A percentile compares a stretch with the other conserved stretches of the same genome.
Evolutionary conservation across 1,140 invertebrate species (phyloP).

Genomic region (Bombyx mori): DNA sequence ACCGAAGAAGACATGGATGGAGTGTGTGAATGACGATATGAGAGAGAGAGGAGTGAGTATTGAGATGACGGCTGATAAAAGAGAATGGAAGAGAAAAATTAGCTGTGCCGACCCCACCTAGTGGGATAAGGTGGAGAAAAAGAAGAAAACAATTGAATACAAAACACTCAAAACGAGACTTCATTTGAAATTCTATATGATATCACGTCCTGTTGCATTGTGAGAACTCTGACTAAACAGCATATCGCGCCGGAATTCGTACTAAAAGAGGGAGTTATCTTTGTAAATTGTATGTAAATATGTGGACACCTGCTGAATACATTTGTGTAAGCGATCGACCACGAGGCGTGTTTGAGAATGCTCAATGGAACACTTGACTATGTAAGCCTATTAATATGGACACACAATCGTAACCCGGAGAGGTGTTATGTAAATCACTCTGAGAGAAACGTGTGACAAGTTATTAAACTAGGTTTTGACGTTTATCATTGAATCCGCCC

Average conservation of each 20-base stretch:
- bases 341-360: constrained; percentile 45
- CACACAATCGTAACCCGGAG: constrained; percentile 30
- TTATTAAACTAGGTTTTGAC: constrained; percentile 17
- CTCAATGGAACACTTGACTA: constrained; percentile 50
- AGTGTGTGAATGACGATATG: too few species aligned
- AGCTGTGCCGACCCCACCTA: too few species aligned
- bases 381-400: constrained; percentile 62
- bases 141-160: too few species aligned
- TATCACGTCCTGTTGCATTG: too few species aligned
- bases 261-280: constrained; percentile 52
- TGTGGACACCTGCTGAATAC: constrained; percentile 67
- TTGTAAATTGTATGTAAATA: constrained; percentile 69
- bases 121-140: too few species aligned
- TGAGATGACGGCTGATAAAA: too few species aligned
- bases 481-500: constrained; percentile 6
- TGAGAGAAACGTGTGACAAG: constrained; percentile 30
- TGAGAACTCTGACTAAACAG: too few species aligned
- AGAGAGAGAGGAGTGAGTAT: too few species aligned
- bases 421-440: constrained; percentile 55
- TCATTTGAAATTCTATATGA: too few species aligned
- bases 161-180: too few species aligned
- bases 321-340: constrained; percentile 46
- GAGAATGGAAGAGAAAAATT: too few species aligned
- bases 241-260: constrained; percentile 10
- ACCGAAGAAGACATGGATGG: too few species aligned